These are phyloP conservation scores for Chionoecetes opilio DNA, from an alignment of 1,140 invertebrate genomes.

Conservation along the genomic window DNA sequence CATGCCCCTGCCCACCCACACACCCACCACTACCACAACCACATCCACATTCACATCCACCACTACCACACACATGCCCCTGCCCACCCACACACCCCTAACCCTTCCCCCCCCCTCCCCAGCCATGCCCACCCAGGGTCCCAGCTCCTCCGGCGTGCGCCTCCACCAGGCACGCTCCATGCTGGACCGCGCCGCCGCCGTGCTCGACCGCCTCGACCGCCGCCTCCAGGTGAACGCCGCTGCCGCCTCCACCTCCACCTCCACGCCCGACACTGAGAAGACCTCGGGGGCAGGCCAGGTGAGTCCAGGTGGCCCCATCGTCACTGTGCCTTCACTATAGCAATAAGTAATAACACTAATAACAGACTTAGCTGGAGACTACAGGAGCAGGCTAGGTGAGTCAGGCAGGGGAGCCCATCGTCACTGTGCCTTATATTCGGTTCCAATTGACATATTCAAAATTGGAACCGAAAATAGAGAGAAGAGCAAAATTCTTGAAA, in stretches of 20 bases:
- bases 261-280: constrained; percentile 52
- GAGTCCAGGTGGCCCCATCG: background rate
- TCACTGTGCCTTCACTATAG: background rate
- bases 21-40: background rate
- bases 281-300: constrained; percentile 1
- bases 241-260: background rate
- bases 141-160: constrained; percentile 82
- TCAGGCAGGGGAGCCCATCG: too few relatives aligned
- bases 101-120: background rate
- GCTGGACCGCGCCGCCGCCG: constrained; percentile 81
- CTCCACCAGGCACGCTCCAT: constrained; percentile 81
- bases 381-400: too few relatives aligned
- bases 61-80: background rate
- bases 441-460: too few relatives aligned
- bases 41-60: background rate
- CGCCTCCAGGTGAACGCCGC: constrained; percentile 71
- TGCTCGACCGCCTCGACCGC: constrained; percentile 81
- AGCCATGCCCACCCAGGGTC: constrained; percentile 75
- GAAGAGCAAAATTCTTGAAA: too few relatives aligned
- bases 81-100: background rate
- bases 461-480: too few relatives aligned
- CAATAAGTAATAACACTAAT: too few relatives aligned
- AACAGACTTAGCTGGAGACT: too few relatives aligned
- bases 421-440: too few relatives aligned
- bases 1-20: background rate